phyloP scores from a whole-genome alignment of 2,888 invertebrate species.

The Ariolimax columbianus region DNA sequence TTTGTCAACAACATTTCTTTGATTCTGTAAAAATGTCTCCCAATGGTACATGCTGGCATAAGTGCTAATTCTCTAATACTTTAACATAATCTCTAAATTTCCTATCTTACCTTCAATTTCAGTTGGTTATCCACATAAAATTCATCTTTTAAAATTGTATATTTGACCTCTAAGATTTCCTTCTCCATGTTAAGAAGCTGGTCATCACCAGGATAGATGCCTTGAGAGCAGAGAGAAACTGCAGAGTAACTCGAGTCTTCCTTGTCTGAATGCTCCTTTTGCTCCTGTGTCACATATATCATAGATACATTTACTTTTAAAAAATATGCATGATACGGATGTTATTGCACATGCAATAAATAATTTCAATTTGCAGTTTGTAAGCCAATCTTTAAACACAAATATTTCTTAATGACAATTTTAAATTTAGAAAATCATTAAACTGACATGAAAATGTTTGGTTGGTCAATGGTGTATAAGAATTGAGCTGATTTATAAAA shows the following conservation, averaged over 20 bases:
- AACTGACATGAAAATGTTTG: no score
- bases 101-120: background rate
- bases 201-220: conserved; percentile 71
- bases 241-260: conserved; percentile 67
- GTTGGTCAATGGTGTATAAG: no score
- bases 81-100: background rate
- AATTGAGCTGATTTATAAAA: no score
- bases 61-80: no score
- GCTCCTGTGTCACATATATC: conserved; percentile 5
- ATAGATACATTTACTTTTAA: background rate
- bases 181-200: conserved; percentile 64
- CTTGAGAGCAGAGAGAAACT: conserved; percentile 66
- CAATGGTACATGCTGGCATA: no score
- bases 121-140: conserved; percentile 25
- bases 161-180: conserved; percentile 67
- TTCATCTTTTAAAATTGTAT: conserved; percentile 59
- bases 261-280: conserved; percentile 54
- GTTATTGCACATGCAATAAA: no score
- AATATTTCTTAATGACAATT: no score
- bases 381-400: no score
- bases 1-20: no score
- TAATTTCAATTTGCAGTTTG: no score
- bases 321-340: conserved; percentile 7
- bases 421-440: no score
- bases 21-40: no score